Conservation (phyloP, 2,113 vertebrate species). For the Gopherus evgoodei region DNA sequence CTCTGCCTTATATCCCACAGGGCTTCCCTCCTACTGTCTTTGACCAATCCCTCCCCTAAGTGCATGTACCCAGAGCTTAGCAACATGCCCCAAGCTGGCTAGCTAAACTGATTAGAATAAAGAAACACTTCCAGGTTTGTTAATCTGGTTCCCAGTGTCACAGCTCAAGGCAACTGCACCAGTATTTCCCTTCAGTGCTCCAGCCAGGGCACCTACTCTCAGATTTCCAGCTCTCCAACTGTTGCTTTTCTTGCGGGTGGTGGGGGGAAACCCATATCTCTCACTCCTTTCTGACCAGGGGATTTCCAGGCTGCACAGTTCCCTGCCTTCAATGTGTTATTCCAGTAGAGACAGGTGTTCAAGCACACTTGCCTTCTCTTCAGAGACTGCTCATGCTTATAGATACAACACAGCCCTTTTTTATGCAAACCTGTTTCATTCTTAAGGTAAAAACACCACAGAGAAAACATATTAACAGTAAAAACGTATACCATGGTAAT, state of each 20-base stretch:
- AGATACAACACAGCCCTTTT: neutral
- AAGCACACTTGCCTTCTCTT: neutral
- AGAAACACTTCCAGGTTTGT: neutral
- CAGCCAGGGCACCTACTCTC: neutral
- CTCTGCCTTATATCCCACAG: neutral
- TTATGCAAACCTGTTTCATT: neutral
- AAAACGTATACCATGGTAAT: neutral
- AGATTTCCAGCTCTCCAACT: neutral
- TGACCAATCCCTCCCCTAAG: neutral
- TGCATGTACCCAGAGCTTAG: neutral
- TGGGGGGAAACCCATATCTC: too few species aligned
- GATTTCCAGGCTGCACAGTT: neutral
- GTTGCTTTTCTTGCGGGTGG: neutral
- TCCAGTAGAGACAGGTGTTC: neutral
- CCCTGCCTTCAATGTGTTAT: neutral
- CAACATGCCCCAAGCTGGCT: neutral
- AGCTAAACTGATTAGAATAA: neutral
- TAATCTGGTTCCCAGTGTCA: neutral
- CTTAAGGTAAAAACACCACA: neutral
- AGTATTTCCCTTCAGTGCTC: neutral
- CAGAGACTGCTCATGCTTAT: neutral
- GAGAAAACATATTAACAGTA: neutral
- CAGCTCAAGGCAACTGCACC: neutral
- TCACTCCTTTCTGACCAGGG: too few species aligned
- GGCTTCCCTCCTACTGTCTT: neutral